phyloP scores from a whole-genome alignment of 2,797 vertebrate genomes.

The Vespertilio murinus region DNA sequence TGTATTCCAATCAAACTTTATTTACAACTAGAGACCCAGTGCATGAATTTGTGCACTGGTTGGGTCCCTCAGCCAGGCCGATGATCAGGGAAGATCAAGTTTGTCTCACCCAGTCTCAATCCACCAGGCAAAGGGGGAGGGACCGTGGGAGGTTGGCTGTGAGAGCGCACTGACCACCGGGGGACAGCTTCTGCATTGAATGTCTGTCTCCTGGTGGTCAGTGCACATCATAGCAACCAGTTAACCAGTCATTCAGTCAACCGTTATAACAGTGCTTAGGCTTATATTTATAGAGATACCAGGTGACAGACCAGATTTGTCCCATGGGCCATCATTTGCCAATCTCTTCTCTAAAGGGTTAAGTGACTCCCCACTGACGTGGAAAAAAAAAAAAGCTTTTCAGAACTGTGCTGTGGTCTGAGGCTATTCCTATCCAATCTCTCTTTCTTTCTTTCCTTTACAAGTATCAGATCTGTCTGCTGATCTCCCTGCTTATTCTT shows the following conservation, averaged over 20 bases:
- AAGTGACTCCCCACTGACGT: not conserved
- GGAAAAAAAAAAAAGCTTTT: not conserved
- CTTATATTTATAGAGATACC: not conserved
- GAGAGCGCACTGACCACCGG: no score
- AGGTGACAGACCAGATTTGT: not conserved
- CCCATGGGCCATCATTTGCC: not conserved
- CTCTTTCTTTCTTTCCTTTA: not conserved
- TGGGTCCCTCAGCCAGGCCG: no score
- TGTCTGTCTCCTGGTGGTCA: no score
- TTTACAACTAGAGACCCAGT: not conserved
- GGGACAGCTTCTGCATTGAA: no score
- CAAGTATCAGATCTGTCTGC: not conserved
- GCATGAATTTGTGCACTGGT: no score
- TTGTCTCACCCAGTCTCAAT: no score
- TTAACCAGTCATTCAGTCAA: fast-evolving
- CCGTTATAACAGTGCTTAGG: no score
- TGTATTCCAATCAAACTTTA: not conserved
- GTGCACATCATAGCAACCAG: no score
- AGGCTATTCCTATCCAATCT: not conserved
- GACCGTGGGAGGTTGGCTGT: no score
- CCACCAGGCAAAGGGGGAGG: no score
- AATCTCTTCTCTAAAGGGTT: not conserved
- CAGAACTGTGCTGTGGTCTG: not conserved
- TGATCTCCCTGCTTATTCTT: not conserved
- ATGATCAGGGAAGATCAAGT: no score